A percentile compares a stretch with the other conserved stretches of the same genome.
Evolutionary conservation across 2,113 vertebrate species (phyloP).

Genomic region (Paramormyrops kingsleyae): DNA sequence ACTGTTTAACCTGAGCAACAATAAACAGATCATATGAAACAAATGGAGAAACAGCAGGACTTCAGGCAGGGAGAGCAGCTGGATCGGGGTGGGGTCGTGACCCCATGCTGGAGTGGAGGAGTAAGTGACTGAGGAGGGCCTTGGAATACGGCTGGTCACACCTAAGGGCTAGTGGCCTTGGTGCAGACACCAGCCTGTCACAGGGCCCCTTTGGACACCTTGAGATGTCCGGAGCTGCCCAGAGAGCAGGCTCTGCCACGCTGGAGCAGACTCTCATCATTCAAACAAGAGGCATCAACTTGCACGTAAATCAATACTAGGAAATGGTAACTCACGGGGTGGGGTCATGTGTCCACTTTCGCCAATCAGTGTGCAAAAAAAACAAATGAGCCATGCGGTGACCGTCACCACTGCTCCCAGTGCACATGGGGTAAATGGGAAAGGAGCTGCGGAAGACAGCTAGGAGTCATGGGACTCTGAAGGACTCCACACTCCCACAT

Average conservation of each 20-base stretch:
- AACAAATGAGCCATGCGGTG: background rate
- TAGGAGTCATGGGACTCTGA: background rate
- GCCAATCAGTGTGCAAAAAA: background rate
- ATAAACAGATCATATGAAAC: background rate
- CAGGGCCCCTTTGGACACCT: background rate
- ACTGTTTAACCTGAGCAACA: background rate
- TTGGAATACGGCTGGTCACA: too few species aligned
- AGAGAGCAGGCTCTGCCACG: background rate
- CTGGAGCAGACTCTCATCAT: conserved; percentile 11
- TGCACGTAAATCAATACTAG: conserved; percentile 17
- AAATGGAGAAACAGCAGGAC: background rate
- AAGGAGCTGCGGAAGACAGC: background rate
- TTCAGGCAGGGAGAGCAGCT: background rate
- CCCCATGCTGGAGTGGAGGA: background rate
- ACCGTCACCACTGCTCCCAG: background rate
- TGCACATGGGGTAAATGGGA: background rate
- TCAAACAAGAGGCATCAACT: conserved; percentile 13
- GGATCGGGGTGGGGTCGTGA: background rate
- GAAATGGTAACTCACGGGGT: background rate
- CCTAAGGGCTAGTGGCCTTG: background rate
- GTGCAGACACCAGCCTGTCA: background rate
- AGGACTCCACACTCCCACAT: background rate
- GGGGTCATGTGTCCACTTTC: conserved; percentile 2
- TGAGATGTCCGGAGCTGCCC: background rate
- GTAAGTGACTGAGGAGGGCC: background rate